Conservation (phyloP, 2,113 vertebrate species). For the Alectura lathami region DNA sequence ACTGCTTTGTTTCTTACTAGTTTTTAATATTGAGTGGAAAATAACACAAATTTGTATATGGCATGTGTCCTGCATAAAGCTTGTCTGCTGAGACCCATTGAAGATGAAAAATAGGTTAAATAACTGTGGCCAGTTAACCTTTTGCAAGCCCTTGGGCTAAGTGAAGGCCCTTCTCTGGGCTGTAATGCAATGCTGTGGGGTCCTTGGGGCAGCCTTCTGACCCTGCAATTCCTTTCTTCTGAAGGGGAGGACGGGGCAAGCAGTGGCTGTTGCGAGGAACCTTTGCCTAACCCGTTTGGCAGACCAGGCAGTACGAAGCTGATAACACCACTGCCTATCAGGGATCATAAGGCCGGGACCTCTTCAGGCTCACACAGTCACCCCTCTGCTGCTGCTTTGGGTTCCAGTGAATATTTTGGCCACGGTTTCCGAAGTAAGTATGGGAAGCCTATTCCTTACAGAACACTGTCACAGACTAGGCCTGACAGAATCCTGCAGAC, state of each 20-base stretch:
- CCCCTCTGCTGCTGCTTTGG: slow-evolving; percentile 9
- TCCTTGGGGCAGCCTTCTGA: neutral
- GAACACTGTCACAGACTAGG: neutral
- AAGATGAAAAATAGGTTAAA: no score
- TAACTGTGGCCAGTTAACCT: neutral
- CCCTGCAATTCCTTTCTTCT: neutral
- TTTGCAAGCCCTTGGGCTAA: neutral
- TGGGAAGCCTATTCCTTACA: neutral
- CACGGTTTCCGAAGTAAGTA: slow-evolving; percentile 76
- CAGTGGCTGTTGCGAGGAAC: neutral
- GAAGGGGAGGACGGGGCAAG: neutral
- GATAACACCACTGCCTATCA: neutral
- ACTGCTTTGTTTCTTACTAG: neutral
- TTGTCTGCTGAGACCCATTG: no score
- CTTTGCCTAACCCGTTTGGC: slow-evolving; percentile 31
- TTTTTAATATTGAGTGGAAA: no score
- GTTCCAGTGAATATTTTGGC: slow-evolving; percentile 55
- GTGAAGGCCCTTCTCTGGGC: neutral
- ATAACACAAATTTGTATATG: no score
- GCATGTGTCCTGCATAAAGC: no score
- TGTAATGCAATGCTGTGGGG: neutral
- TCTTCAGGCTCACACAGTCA: neutral
- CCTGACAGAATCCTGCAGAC: neutral
- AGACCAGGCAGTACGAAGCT: slow-evolving; percentile 63
- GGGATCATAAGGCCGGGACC: neutral